Evolutionary conservation across 2,888 invertebrate species (phyloP), one percentile per base, ranked within the genome.

Genomic region (Stenurella melanura): DNA sequence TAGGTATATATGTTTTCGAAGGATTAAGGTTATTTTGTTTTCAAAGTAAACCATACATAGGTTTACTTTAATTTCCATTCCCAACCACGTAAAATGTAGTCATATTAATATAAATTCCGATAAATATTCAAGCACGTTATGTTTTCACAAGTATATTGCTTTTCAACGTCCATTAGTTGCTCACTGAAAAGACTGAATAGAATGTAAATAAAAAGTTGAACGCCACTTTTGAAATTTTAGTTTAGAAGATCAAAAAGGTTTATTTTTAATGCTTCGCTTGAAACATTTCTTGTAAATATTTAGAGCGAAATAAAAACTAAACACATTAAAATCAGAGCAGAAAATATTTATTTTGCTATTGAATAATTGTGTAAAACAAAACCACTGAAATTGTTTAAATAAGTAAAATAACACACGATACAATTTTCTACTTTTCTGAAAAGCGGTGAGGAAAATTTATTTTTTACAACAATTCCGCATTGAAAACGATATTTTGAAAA

Each of bases 201-300:
- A 58, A 58, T 9, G 21, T 21, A 58, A 58, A 58, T 21, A 58
- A 19, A 58, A 19, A 58, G 21, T 58, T 58, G 5, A 15, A 58
- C 21, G 18, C 21, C 58, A 50, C 50, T 50, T 50, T 50, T 50
- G 12, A 50, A 15, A n/a, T 50, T 12, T 58, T 21, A 15, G 11
- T 58, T 4, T 11, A 21, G 21, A 21, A 58, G 58, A 58, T 19
- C 58, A 58, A 58, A 58, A 58, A 19, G 58, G 4, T 19, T 19
- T 58, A 58, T 21, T 21, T 50, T 50, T 18, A 58, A 58, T 57
- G 18, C 58, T 1, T 19, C 19, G 58, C 58, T 21, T 58, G 58
- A 58, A 58, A 21, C 58, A 21, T 9, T 58, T 19, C 15, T 21
- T 58, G 58, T 58, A 58, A 58, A 58, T 21, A 58, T 58, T 58